Evolutionary conservation across 2,113 vertebrate species (phyloP).

Genomic region (Pterocles orientalis): DNA sequence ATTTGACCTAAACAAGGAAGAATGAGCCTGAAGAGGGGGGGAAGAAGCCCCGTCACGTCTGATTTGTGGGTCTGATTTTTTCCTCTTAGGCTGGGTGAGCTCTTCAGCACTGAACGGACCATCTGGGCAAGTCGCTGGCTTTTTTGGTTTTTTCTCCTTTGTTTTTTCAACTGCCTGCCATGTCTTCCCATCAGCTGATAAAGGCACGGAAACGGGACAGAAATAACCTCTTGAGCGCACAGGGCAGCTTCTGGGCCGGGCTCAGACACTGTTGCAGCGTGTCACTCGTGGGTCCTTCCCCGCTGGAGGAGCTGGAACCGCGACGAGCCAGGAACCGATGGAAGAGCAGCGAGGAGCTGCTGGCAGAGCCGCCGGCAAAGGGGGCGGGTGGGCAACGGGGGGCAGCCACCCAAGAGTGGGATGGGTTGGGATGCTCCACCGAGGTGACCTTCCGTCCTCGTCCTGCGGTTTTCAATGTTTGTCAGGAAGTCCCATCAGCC

Average conservation of each 20-base stretch:
- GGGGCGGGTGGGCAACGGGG: accelerated
- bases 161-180: not conserved
- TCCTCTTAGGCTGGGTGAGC: not conserved
- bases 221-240: not conserved
- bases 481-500: not conserved
- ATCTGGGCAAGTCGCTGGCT: not conserved
- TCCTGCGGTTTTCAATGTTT: accelerated
- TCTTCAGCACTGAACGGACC: not conserved
- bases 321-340: not conserved
- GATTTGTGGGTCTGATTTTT: not conserved
- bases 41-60: not conserved
- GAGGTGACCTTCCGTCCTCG: not conserved
- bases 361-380: not conserved
- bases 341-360: not conserved
- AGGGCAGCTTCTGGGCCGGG: not conserved
- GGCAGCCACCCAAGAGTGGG: not conserved
- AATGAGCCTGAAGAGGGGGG: not conserved
- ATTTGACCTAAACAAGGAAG: not conserved
- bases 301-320: not conserved
- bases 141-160: not conserved
- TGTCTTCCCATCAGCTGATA: not conserved
- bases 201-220: not conserved
- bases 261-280: not conserved
- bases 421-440: not conserved
- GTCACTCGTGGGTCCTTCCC: too few species aligned